Base-by-base conservation (phyloP, 2,113 vertebrate genomes). In the Brachypodius melanocephalos region DNA sequence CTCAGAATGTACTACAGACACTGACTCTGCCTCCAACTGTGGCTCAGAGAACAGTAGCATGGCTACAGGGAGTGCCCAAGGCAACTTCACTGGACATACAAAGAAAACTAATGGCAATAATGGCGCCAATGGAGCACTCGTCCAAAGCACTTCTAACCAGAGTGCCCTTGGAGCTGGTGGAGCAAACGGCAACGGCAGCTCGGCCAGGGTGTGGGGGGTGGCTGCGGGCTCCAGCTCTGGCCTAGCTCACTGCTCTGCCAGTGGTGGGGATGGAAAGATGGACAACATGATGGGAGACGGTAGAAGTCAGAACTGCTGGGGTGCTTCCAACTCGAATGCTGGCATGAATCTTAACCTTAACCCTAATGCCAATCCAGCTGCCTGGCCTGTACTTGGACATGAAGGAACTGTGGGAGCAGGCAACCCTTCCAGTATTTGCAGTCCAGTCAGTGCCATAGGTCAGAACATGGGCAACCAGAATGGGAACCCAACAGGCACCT, bases 311-410 rank as follows among this genome's bases (percentile, higher is more conserved):
- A 98, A 97, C 96, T 99, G 98, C 97, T 99, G 99, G 99, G 98
- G 98, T 83, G 97, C 99, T 96, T 98, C 99, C 97, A 99, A 94
- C 98, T 97, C 98, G 86, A 98, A 94, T 92, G 93, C 98, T 93
- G 98, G 98, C 98, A 98, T 98, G 97, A 99, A 99, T 98, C 98
- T 99, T 96, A 99, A 99, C 98, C 98, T 99, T 96, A 99, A 99
- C 89, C 99, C 99, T 79, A 99, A 98, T 97, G 99, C 99, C 98
- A 99, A 99, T 98, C 99, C 99, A 86, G 98, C 99, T 92, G 99
- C 99, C 94, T 99, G 99, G 99, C 99, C 99, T 95, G 98, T 99
- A 89, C 98, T 99, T 21, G 99, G 99, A 96, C 99, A 99, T 61
- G 99, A 99, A 93, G 98, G 98, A 96, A 96, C 98, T 97, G 98